These are phyloP conservation scores for Parasteatoda lunata DNA, from an alignment of 2,888 invertebrate species.

Conservation along the genomic window DNA sequence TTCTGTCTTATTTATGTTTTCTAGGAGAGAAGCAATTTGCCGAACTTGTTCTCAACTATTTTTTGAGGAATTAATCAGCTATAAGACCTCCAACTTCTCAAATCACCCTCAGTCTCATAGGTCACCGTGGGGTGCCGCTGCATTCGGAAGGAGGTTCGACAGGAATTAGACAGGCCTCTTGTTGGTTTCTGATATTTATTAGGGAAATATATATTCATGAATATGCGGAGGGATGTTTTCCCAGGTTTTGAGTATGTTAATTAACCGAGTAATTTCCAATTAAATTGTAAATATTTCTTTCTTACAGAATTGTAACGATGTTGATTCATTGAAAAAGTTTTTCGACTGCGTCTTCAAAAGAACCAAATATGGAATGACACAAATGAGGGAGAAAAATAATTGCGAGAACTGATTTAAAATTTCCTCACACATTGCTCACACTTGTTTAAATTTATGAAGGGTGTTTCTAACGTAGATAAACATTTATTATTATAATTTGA, in stretches of 20 bases:
- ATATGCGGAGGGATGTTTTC: background rate
- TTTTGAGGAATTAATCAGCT: conserved; percentile 64
- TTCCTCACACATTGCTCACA: too few species aligned
- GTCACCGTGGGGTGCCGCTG: conserved; percentile 36
- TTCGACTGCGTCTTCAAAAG: too few species aligned
- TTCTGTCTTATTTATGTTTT: conserved; percentile 56
- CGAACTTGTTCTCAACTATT: conserved; percentile 54
- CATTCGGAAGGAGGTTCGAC: conserved; percentile 20
- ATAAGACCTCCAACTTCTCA: conserved; percentile 30
- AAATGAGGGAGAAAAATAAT: too few species aligned
- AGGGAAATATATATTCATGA: conserved; percentile 43
- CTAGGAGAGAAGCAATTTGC: conserved; percentile 53
- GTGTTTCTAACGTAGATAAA: too few species aligned
- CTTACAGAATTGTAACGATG: too few species aligned
- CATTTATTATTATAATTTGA: too few species aligned
- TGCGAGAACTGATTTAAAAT: too few species aligned
- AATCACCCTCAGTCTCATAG: conserved; percentile 31
- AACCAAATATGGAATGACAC: too few species aligned
- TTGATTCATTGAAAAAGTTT: too few species aligned
- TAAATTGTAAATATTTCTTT: background rate
- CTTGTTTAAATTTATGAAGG: too few species aligned
- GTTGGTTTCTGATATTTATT: conserved; percentile 17
- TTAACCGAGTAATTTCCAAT: background rate
- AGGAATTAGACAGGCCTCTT: conserved; percentile 27
- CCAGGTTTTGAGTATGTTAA: background rate